phyloP scores from a whole-genome alignment of 2,797 vertebrate species.

The Anas georgica region DNA sequence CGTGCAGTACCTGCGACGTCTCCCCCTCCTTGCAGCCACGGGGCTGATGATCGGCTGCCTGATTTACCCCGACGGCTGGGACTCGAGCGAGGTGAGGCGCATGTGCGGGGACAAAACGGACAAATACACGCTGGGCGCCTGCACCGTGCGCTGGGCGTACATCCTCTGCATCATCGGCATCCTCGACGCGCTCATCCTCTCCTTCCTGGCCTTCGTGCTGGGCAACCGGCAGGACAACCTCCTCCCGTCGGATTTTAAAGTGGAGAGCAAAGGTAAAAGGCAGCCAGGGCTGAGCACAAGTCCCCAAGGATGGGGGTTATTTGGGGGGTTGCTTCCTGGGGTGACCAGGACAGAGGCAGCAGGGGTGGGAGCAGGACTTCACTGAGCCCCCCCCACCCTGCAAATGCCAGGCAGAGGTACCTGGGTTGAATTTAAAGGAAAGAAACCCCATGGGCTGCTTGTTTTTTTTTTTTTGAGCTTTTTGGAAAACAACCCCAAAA shows the following conservation, averaged over 20 bases:
- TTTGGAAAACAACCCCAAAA: neutral
- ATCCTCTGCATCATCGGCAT: constrained; percentile 96
- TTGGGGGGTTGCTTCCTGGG: neutral
- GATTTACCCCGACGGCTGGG: constrained; percentile 98
- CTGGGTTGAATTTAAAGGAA: no score
- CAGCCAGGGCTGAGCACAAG: accelerated
- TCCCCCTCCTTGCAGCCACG: constrained; percentile 73
- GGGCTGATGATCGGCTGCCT: constrained; percentile 94
- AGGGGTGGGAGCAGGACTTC: no score
- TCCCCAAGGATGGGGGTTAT: no score
- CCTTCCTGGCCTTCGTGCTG: constrained; percentile 91
- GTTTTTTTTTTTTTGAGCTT: neutral
- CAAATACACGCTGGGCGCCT: constrained; percentile 93
- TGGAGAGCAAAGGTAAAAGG: constrained; percentile 82
- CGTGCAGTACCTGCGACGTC: accelerated
- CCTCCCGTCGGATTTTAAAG: constrained; percentile 89
- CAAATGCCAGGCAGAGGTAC: no score
- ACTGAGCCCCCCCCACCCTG: no score
- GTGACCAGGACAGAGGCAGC: neutral
- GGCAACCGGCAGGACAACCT: constrained; percentile 95
- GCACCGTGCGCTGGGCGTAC: constrained; percentile 97
- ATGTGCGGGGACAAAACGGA: constrained; percentile 94
- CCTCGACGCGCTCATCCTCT: constrained; percentile 89
- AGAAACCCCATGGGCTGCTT: neutral
- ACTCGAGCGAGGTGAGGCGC: constrained; percentile 87